Evolutionary conservation across 2,888 invertebrate species (phyloP).

Genomic region (Brachypalpus laphriformis): DNA sequence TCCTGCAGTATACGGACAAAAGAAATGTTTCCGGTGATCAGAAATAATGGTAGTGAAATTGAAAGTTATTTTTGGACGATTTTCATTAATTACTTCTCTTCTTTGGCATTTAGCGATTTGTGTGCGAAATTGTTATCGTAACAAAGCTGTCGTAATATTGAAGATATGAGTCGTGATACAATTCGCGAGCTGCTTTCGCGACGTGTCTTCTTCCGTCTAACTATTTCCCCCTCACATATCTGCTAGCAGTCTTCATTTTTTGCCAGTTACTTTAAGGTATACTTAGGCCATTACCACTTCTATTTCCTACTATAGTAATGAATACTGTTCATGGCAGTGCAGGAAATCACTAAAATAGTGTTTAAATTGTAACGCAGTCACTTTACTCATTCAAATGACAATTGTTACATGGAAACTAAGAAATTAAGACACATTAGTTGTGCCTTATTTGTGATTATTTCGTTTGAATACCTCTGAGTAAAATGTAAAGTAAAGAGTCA

Average conservation of each 20-base stretch:
- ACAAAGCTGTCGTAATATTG: not conserved
- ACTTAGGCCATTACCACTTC: not conserved
- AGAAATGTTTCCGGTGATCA: slow-evolving; percentile 15
- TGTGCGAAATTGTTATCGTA: not conserved
- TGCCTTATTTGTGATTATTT: not conserved
- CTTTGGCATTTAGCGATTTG: not conserved
- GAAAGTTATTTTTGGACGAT: slow-evolving; percentile 2
- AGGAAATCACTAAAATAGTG: not conserved
- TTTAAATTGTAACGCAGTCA: not conserved
- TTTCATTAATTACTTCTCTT: slow-evolving; percentile 3
- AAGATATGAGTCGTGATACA: not conserved
- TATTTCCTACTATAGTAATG: not conserved
- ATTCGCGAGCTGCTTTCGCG: too few relatives aligned
- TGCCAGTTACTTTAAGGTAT: not conserved
- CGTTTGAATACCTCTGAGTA: too few relatives aligned
- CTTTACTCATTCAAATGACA: not conserved
- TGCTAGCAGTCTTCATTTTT: too few relatives aligned
- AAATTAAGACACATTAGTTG: not conserved
- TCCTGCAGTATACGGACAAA: not conserved
- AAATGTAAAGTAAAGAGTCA: too few relatives aligned
- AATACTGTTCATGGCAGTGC: not conserved
- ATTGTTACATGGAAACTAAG: not conserved
- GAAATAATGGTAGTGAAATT: slow-evolving; percentile 14
- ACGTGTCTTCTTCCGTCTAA: not conserved
- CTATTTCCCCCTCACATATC: too few relatives aligned